Conservation (phyloP, 2,113 vertebrate species). For the Siphamia tubifer region DNA sequence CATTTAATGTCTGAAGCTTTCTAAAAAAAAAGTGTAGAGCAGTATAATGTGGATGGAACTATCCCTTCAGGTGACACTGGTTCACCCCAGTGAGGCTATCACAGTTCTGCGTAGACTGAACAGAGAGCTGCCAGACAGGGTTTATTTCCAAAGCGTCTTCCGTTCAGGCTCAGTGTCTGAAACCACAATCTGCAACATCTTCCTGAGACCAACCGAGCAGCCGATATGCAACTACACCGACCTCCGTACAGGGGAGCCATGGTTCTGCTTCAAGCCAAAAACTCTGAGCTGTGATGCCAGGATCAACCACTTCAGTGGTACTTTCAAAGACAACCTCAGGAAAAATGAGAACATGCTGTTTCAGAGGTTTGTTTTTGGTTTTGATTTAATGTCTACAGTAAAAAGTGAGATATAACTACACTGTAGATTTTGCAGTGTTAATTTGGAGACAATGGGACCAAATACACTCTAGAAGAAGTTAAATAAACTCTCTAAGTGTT, state of each 20-base stretch:
- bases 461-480: too few relatives aligned
- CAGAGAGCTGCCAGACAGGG: slow-evolving; percentile 84
- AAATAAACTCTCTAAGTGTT: too few relatives aligned
- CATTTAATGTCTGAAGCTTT: too few relatives aligned
- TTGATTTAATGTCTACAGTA: neutral
- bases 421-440: too few relatives aligned
- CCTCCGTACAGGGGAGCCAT: slow-evolving; percentile 86
- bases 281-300: slow-evolving; percentile 84
- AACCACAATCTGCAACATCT: slow-evolving; percentile 87
- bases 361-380: slow-evolving; percentile 73
- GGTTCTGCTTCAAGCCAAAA: slow-evolving; percentile 93
- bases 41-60: too few relatives aligned
- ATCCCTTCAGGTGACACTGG: slow-evolving; percentile 77
- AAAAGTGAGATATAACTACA: too few relatives aligned
- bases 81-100: slow-evolving; percentile 90
- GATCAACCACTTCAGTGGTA: slow-evolving; percentile 84
- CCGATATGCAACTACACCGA: slow-evolving; percentile 92
- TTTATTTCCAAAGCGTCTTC: slow-evolving; percentile 88
- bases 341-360: slow-evolving; percentile 83
- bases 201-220: slow-evolving; percentile 72
- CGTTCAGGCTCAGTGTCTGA: slow-evolving; percentile 83
- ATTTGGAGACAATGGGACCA: too few relatives aligned
- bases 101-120: slow-evolving; percentile 83
- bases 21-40: too few relatives aligned
- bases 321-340: slow-evolving; percentile 81